Conservation (phyloP, 2,797 vertebrate genomes). For the Spheniscus humboldti region DNA sequence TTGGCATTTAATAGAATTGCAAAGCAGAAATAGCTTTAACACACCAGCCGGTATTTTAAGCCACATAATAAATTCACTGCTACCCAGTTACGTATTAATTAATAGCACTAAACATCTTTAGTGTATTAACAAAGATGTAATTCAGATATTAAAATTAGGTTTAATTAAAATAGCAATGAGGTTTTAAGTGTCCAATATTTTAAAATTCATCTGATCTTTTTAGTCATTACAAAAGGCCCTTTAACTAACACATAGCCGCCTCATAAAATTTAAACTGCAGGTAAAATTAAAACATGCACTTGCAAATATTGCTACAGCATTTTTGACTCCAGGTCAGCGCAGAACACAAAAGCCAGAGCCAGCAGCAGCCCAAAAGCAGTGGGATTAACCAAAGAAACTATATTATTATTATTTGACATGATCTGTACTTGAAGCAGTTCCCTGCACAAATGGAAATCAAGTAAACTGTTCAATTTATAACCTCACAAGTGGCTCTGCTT, state of each 20-base stretch:
- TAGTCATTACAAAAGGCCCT: neutral
- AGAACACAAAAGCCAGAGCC: neutral
- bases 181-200: conserved; percentile 27
- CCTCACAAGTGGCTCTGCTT: neutral
- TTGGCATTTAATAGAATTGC: conserved; percentile 65
- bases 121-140: conserved; percentile 58
- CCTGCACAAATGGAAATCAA: neutral
- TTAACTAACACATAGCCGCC: conserved; percentile 26
- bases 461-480: accelerated
- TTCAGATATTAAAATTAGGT: conserved; percentile 54
- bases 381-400: neutral
- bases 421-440: neutral
- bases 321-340: neutral
- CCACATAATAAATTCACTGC: conserved; percentile 60
- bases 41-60: conserved; percentile 63
- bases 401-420: neutral
- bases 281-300: neutral
- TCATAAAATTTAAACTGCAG: neutral
- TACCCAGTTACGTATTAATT: conserved; percentile 69
- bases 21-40: conserved; percentile 58
- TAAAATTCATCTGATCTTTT: conserved; percentile 30
- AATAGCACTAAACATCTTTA: conserved; percentile 66
- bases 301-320: neutral
- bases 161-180: conserved; percentile 60
- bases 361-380: neutral